These are phyloP conservation scores for Brachyhypopomus occidentalis DNA, from an alignment of 2,113 vertebrate species.

Conservation along the genomic window DNA sequence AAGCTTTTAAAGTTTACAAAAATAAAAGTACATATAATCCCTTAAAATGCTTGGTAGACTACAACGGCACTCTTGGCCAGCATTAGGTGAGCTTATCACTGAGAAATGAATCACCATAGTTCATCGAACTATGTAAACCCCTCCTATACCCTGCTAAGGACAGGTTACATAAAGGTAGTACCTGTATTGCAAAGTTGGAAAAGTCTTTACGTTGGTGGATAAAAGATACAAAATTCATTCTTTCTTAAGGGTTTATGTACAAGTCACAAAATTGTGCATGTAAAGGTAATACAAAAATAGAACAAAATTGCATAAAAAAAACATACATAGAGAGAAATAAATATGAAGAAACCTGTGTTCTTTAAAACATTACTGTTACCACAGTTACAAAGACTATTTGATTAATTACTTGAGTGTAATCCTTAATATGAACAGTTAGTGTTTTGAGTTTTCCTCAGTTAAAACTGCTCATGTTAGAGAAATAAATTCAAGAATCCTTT, in stretches of 20 bases:
- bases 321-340: conserved; percentile 56
- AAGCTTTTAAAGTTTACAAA: too few relatives aligned
- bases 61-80: too few relatives aligned
- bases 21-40: too few relatives aligned
- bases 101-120: too few relatives aligned
- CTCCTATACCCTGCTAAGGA: too few relatives aligned
- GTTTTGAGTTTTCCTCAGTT: neutral
- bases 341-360: conserved; percentile 49
- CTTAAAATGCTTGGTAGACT: too few relatives aligned
- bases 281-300: conserved; percentile 66
- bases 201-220: neutral
- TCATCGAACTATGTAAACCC: too few relatives aligned
- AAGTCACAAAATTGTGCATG: conserved; percentile 62
- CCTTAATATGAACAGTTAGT: conserved; percentile 14
- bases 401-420: conserved; percentile 7
- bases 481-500: neutral
- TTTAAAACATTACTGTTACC: conserved; percentile 1
- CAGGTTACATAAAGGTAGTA: too few relatives aligned
- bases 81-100: too few relatives aligned
- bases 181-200: neutral
- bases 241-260: conserved; percentile 70
- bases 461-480: neutral
- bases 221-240: conserved; percentile 19
- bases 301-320: conserved; percentile 62
- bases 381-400: conserved; percentile 14